These are phyloP conservation scores for Crocallis elinguaria DNA, from an alignment of 2,888 invertebrate genomes.

Conservation along the genomic window DNA sequence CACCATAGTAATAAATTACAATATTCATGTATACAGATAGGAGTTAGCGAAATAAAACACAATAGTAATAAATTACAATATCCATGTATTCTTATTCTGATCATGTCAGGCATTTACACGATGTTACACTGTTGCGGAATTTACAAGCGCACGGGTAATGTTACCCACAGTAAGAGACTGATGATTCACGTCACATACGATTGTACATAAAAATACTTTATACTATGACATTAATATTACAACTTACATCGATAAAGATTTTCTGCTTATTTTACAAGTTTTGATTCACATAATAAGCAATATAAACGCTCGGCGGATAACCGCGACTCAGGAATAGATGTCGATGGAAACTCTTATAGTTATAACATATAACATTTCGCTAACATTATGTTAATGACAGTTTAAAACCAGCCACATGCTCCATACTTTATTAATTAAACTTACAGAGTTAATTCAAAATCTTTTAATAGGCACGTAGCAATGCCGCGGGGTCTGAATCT, in stretches of 20 bases:
- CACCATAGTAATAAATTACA: conserved; percentile 45
- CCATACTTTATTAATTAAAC: no score
- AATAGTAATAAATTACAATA: conserved; percentile 47
- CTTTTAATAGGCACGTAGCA: no score
- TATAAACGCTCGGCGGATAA: no score
- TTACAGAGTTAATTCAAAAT: no score
- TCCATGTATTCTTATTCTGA: conserved; percentile 48
- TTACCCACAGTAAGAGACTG: conserved; percentile 16
- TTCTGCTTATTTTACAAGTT: conserved; percentile 3
- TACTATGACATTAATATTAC: neutral
- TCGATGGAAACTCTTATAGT: no score
- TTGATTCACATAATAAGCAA: neutral
- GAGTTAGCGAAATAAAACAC: conserved; percentile 45
- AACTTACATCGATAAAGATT: neutral
- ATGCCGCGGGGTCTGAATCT: no score
- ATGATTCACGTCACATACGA: conserved; percentile 10
- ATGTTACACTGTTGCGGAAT: conserved; percentile 37
- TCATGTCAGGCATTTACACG: conserved; percentile 48
- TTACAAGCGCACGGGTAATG: conserved; percentile 33
- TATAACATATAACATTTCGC: no score
- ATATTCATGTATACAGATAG: conserved; percentile 50
- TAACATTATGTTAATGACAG: no score
- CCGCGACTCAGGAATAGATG: no score
- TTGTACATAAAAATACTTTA: conserved; percentile 20
- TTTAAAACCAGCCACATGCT: no score